Percentiles rank a stretch among this genome's conserved stretches.
These are phyloP conservation scores for Oscheius myriophilus DNA, from an alignment of 2,888 invertebrate species.

Conservation along the genomic window DNA sequence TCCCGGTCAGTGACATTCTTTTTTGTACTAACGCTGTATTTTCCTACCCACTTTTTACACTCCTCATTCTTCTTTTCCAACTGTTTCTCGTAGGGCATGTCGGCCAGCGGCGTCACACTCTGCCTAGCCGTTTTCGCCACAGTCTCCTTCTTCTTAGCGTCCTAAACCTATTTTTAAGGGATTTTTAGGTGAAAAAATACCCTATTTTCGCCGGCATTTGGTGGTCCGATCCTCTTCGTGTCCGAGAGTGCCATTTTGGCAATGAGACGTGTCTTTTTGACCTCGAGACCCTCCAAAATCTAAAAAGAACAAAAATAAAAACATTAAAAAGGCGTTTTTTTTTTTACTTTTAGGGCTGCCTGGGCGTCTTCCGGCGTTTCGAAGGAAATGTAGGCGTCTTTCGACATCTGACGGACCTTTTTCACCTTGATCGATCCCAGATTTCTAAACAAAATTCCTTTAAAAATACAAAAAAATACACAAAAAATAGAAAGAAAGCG, in stretches of 20 bases:
- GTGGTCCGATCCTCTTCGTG: conserved; percentile 33
- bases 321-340: not conserved
- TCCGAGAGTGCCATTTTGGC: conserved; percentile 42
- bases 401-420: conserved; percentile 48
- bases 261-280: conserved; percentile 38
- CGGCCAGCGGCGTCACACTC: conserved; percentile 65
- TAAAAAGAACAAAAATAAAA: conserved; percentile 2
- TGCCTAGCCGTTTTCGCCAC: conserved; percentile 56
- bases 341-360: conserved; percentile 42
- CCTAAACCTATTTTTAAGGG: conserved; percentile 11
- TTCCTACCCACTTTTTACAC: conserved; percentile 37
- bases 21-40: not conserved
- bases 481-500: conserved; percentile 3
- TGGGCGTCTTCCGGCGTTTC: conserved; percentile 48
- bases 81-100: conserved; percentile 66
- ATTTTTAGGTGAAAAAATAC: not conserved
- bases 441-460: conserved; percentile 40
- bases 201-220: conserved; percentile 19
- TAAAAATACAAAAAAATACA: not conserved
- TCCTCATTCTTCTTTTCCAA: conserved; percentile 55
- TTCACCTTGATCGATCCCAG: conserved; percentile 41
- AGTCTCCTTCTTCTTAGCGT: conserved; percentile 4
- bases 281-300: conserved; percentile 32
- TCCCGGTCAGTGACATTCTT: too few relatives aligned
- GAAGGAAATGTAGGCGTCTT: conserved; percentile 56